A percentile compares a stretch with the other conserved stretches of the same genome.
Evolutionary conservation across 2,797 vertebrate genomes (phyloP).

Genomic region (Brachyrhaphis roseni): DNA sequence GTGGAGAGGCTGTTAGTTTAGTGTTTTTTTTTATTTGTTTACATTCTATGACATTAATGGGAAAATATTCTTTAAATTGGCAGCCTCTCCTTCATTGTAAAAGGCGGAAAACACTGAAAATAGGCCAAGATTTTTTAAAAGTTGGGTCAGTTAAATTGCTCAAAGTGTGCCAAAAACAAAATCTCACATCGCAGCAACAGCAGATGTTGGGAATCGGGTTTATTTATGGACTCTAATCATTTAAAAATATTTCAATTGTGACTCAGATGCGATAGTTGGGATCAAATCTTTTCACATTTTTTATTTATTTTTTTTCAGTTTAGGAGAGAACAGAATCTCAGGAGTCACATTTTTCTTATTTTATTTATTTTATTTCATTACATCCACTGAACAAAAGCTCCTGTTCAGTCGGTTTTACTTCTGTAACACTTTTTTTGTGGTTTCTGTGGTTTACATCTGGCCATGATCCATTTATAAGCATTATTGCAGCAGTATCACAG

Average conservation of each 20-base stretch:
- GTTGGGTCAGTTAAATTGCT: neutral
- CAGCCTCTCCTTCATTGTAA: neutral
- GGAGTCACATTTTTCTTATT: slow-evolving; percentile 33
- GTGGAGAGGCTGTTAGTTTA: too few species aligned
- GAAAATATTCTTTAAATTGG: too few species aligned
- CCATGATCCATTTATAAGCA: slow-evolving; percentile 49
- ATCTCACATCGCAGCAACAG: neutral
- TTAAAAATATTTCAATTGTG: neutral
- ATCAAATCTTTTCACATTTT: neutral
- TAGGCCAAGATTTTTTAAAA: neutral
- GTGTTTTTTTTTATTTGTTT: too few species aligned
- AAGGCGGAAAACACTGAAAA: neutral
- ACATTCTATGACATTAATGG: too few species aligned
- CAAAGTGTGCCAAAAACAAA: neutral
- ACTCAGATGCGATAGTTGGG: neutral
- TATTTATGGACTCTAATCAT: neutral
- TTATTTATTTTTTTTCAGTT: too few species aligned
- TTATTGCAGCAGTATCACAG: slow-evolving; percentile 75
- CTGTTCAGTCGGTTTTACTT: slow-evolving; percentile 41
- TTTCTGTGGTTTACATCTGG: slow-evolving; percentile 47
- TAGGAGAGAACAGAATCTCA: slow-evolving; percentile 12
- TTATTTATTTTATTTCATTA: slow-evolving; percentile 62
- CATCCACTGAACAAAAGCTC: slow-evolving; percentile 56
- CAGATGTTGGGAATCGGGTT: neutral
- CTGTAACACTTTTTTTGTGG: slow-evolving; percentile 60